A percentile compares a stretch with the other conserved stretches of the same genome.
Conservation (phyloP, 1,140 invertebrate species). For the Cherax destructor region DNA sequence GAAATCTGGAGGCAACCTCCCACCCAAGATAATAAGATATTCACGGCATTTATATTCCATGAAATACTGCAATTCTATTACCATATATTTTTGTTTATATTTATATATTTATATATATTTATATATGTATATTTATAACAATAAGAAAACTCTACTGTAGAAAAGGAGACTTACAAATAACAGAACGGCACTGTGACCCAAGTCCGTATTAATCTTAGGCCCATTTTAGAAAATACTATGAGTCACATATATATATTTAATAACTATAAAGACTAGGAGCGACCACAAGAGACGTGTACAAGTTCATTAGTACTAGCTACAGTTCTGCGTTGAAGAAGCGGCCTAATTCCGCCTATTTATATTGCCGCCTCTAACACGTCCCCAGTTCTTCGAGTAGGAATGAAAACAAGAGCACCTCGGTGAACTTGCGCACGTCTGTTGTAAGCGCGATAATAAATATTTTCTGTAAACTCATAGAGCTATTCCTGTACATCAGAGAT, state of each 20-base stretch:
- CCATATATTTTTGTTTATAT: constrained; percentile 27
- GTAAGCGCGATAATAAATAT: not conserved
- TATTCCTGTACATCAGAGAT: constrained; percentile 35
- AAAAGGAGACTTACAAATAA: constrained; percentile 45
- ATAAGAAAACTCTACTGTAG: constrained; percentile 45
- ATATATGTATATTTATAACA: constrained; percentile 34
- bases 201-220: not conserved
- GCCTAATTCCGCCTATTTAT: no score
- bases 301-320: not conserved
- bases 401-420: not conserved
- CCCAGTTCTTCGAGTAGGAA: no score
- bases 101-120: constrained; percentile 29
- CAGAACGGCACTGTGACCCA: constrained; percentile 13
- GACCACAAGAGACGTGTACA: not conserved
- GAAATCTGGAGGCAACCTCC: not conserved
- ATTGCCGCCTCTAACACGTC: no score
- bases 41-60: constrained; percentile 2
- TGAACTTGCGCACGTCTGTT: not conserved
- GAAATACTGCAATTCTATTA: constrained; percentile 18
- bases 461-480: constrained; percentile 36
- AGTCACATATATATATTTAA: constrained; percentile 14
- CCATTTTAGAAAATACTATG: constrained; percentile 24
- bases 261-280: not conserved
- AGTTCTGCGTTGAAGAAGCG: no score
- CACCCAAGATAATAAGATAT: constrained; percentile 3